Evolutionary conservation across 2,797 vertebrate species (phyloP).

Genomic region (Apogon talboti): DNA sequence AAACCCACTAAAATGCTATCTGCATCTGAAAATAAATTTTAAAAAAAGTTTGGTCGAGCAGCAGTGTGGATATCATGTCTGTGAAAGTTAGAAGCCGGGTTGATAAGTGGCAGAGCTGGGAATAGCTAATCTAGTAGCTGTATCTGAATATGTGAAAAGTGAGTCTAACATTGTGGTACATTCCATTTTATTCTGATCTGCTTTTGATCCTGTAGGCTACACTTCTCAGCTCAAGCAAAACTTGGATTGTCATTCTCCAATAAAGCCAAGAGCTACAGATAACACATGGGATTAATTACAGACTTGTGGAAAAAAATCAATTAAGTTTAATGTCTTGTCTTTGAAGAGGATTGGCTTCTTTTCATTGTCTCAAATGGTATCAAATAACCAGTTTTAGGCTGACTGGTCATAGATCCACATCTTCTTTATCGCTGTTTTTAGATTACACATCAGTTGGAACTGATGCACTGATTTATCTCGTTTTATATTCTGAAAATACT

Average conservation of each 20-base stretch:
- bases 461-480: not conserved
- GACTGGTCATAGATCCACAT: not conserved
- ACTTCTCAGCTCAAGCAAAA: slow-evolving; percentile 4
- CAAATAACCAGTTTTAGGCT: slow-evolving; percentile 9
- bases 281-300: slow-evolving; percentile 50
- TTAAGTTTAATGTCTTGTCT: slow-evolving; percentile 37
- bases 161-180: not conserved
- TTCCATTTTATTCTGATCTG: slow-evolving; percentile 15
- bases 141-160: slow-evolving; percentile 9
- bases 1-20: no score
- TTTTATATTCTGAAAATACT: slow-evolving; percentile 13
- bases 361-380: not conserved
- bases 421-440: slow-evolving; percentile 21
- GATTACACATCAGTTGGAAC: not conserved
- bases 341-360: slow-evolving; percentile 17
- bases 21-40: no score
- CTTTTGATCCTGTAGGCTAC: slow-evolving; percentile 24
- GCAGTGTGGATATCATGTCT: not conserved
- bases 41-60: not conserved
- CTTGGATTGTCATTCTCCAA: slow-evolving; percentile 5
- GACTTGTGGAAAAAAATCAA: slow-evolving; percentile 44
- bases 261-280: slow-evolving; percentile 44
- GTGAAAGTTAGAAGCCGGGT: slow-evolving; percentile 5
- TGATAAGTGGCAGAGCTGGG: slow-evolving; percentile 9
- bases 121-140: slow-evolving; percentile 6